Percentiles rank a stretch among this genome's conserved stretches.
These are phyloP conservation scores for Rhinolophus sinicus DNA, from an alignment of 2,113 vertebrate genomes.

Conservation along the genomic window DNA sequence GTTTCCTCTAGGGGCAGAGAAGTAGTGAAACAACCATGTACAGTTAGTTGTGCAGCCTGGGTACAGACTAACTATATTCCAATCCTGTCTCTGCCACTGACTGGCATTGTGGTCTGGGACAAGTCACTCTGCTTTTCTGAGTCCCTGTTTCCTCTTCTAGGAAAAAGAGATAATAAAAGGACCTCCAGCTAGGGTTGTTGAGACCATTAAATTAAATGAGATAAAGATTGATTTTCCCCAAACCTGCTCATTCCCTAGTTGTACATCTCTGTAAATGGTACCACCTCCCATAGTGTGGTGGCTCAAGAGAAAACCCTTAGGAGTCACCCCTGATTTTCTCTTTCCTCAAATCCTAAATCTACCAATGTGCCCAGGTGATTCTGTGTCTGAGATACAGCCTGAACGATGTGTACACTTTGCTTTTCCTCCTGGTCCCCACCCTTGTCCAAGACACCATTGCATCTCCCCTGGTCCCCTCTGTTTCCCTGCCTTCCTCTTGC, in stretches of 20 bases:
- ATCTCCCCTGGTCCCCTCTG: not conserved
- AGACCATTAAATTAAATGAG: slow-evolving; percentile 12
- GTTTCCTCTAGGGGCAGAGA: not conserved
- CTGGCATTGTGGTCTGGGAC: not conserved
- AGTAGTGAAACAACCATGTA: not conserved
- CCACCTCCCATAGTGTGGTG: not conserved
- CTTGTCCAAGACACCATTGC: not conserved
- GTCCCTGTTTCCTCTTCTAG: not conserved
- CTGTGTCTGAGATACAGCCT: not conserved
- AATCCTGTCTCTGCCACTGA: not conserved
- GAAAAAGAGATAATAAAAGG: not conserved
- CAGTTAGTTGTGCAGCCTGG: not conserved
- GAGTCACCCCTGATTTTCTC: not conserved
- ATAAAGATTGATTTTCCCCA: not conserved
- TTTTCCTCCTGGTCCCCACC: not conserved
- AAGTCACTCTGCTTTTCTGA: not conserved
- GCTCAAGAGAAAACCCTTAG: not conserved
- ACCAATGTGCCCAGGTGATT: not conserved
- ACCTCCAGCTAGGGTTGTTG: not conserved
- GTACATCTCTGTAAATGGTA: not conserved
- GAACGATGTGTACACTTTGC: too few relatives aligned
- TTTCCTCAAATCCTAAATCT: not conserved
- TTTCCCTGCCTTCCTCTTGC: not conserved
- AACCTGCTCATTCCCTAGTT: not conserved
- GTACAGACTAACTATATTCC: not conserved